Evolutionary conservation across 2,888 invertebrate species (phyloP).

Genomic region (Pachydiplax longipennis): DNA sequence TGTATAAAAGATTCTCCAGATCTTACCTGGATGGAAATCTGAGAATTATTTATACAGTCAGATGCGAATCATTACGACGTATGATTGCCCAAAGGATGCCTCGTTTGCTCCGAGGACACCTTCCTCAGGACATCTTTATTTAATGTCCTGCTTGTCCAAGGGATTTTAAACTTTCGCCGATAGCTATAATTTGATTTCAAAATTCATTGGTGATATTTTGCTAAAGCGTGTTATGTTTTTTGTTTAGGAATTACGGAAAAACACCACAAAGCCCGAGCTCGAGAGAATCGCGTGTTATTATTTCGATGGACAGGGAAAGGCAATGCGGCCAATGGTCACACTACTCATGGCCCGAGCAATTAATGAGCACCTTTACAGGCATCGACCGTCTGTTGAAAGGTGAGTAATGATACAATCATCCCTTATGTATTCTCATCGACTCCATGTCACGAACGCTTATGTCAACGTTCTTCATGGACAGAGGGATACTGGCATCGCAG

Average conservation of each 20-base stretch:
- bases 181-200: no score
- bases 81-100: no score
- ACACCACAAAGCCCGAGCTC: constrained; percentile 84
- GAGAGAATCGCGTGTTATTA: constrained; percentile 95
- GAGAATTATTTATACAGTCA: no score
- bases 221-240: constrained; percentile 46
- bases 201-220: not conserved
- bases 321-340: constrained; percentile 93
- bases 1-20: no score
- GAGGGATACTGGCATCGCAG: constrained; percentile 75
- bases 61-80: no score
- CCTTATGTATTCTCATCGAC: not conserved
- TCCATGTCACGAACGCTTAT: not conserved
- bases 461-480: constrained; percentile 54
- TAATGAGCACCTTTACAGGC: constrained; percentile 87
- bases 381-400: constrained; percentile 73
- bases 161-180: no score
- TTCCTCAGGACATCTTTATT: not conserved
- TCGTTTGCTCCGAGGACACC: no score
- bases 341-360: constrained; percentile 93
- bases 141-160: not conserved
- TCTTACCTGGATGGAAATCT: no score
- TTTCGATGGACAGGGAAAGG: constrained; percentile 98
- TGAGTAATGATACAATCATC: not conserved
- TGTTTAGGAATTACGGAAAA: constrained; percentile 74